Percentiles rank a stretch among this genome's conserved stretches.
Evolutionary conservation across 2,113 vertebrate genomes (phyloP).

Genomic region (Tragelaphus buxtoni): DNA sequence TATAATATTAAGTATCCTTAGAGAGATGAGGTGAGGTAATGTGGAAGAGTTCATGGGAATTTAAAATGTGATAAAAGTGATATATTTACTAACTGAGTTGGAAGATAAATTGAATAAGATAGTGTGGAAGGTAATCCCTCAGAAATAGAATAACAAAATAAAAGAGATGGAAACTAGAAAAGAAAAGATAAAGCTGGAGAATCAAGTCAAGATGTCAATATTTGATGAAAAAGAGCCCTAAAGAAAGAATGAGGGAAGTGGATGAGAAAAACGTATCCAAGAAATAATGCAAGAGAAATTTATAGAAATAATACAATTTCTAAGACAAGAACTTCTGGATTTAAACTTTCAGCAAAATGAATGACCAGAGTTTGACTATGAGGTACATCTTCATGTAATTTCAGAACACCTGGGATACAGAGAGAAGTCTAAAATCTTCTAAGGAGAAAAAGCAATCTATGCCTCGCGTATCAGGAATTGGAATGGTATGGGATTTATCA

Average conservation of each 20-base stretch:
- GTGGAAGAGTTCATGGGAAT: background rate
- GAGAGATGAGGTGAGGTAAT: background rate
- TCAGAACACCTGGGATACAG: background rate
- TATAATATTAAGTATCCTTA: background rate
- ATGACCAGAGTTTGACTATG: background rate
- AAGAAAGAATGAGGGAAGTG: background rate
- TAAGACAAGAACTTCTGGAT: background rate
- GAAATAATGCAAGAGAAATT: background rate
- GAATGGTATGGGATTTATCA: background rate
- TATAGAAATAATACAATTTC: background rate
- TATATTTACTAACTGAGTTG: background rate
- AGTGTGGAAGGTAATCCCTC: background rate
- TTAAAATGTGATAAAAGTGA: background rate
- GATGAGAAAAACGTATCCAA: background rate
- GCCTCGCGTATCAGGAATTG: background rate
- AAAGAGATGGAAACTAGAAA: conserved; percentile 8
- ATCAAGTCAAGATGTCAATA: background rate
- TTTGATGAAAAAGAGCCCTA: background rate
- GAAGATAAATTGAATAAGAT: background rate
- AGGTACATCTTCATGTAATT: background rate
- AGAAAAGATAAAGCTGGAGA: background rate
- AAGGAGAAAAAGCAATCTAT: background rate
- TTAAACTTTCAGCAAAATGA: background rate
- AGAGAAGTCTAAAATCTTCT: background rate
- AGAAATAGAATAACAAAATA: background rate